phyloP scores from a whole-genome alignment of 2,113 vertebrate genomes.

The Actenoides hombroni region DNA sequence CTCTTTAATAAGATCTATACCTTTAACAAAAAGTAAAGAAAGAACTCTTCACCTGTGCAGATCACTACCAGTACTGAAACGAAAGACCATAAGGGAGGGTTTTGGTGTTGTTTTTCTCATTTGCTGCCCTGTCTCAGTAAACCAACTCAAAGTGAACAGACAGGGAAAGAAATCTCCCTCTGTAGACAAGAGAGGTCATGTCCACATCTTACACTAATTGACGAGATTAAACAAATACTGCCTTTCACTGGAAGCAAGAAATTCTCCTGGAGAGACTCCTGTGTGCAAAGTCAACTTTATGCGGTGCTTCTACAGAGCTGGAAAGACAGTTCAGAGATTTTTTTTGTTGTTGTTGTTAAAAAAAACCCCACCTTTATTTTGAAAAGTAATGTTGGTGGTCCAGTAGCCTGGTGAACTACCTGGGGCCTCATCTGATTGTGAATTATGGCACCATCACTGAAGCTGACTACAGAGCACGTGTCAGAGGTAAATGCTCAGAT shows the following conservation, averaged over 20 bases:
- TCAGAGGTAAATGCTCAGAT: not conserved
- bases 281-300: not conserved
- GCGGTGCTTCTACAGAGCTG: not conserved
- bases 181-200: not conserved
- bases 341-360: not conserved
- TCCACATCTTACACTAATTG: not conserved
- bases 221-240: constrained; percentile 6
- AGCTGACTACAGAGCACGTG: not conserved
- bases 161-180: not conserved
- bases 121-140: constrained; percentile 11
- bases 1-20: constrained; percentile 5
- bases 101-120: constrained; percentile 6
- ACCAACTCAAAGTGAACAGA: not conserved
- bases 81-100: not conserved
- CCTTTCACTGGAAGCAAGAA: not conserved
- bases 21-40: not conserved
- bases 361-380: not conserved
- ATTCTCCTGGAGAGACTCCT: not conserved
- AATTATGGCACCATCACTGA: not conserved
- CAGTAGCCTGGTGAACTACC: not conserved
- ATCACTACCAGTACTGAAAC: not conserved
- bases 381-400: not conserved
- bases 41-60: not conserved
- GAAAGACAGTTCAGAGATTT: not conserved
- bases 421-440: not conserved